phyloP scores from a whole-genome alignment of 2,888 invertebrate genomes.

The Onchidella celtica region DNA sequence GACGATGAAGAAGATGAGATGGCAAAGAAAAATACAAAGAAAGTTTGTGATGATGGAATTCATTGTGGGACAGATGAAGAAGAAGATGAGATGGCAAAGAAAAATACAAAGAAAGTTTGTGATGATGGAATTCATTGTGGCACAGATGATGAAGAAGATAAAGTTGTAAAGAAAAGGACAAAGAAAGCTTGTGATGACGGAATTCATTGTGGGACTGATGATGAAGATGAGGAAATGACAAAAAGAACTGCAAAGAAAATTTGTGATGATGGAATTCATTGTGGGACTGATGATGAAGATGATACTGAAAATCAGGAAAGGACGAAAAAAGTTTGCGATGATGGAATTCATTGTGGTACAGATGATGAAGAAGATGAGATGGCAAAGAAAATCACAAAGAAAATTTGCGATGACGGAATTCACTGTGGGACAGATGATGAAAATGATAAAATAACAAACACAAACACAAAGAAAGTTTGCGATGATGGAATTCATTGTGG shows the following conservation, averaged over 20 bases:
- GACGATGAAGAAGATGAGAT: conserved; percentile 23
- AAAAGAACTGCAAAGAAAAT: conserved; percentile 28
- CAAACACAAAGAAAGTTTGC: conserved; percentile 39
- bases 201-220: conserved; percentile 56
- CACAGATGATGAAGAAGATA: conserved; percentile 57
- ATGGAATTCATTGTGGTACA: conserved; percentile 61
- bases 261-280: conserved; percentile 56
- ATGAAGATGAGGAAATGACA: conserved; percentile 42
- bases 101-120: conserved; percentile 49
- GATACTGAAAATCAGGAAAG: conserved; percentile 50
- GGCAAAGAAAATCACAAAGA: conserved; percentile 53
- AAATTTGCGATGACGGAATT: conserved; percentile 57
- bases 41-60: conserved; percentile 58
- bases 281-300: conserved; percentile 60
- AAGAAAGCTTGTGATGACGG: conserved; percentile 53
- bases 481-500: conserved; percentile 62
- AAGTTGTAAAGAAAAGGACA: neutral
- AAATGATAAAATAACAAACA: conserved; percentile 39
- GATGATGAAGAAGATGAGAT: conserved; percentile 50
- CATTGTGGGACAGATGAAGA: conserved; percentile 60
- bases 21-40: neutral
- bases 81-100: conserved; percentile 38
- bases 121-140: conserved; percentile 64
- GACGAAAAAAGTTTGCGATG: conserved; percentile 52
- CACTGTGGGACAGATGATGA: conserved; percentile 57